Base-by-base conservation (phyloP, 2,113 vertebrate species). In the Otus sunia region DNA sequence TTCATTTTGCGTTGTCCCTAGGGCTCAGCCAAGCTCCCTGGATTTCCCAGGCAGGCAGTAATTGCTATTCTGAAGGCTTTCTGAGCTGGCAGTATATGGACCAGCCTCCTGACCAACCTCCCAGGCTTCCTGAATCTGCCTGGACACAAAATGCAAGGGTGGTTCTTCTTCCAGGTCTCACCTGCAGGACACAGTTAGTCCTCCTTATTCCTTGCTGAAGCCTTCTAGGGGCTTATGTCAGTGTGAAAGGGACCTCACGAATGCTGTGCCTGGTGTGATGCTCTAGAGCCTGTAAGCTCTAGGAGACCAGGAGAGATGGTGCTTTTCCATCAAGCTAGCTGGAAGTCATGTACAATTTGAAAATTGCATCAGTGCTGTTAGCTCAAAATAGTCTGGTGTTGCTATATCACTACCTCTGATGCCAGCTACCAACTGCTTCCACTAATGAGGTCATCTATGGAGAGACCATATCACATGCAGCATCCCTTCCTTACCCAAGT, bases 131-230 rank as follows among this genome's bases (percentile, higher is more conserved):
- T 53, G 64, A 71, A 71, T 56, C 47, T 75, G 52, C 36, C 39
- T 18, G 58, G n/a, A 8, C 30, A 45, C 0, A 0, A 63, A 36
- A 32, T 1, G 1, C 27, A 17, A 74, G 34, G 16, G 3, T 17
- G 39, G 52, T 12, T 55, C 50, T 58, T 20, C 72, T 76, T 47
- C 63, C 34, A 77, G 60, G 59, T 88, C 64, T 92, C 27, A 11
- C 12, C 49, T 60, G 25, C 55, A 74, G 62, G 41, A 72, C 5
- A 3, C 6, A 12, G 8, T 19, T 13, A 5, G 9, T 75, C 19
- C 36, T 86, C 32, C 58, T 77, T 68, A 39, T 39, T 78, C 36
- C 37, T 72, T 11, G 1, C 7, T 3, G 4, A 75, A 93, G 47
- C 43, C 55, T 63, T 74, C 34, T 34, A 27, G 29, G 79, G 25